Percentiles rank a stretch among this genome's conserved stretches.
These are phyloP conservation scores for Orchesella cincta DNA, from an alignment of 1,140 invertebrate genomes.

Conservation along the genomic window DNA sequence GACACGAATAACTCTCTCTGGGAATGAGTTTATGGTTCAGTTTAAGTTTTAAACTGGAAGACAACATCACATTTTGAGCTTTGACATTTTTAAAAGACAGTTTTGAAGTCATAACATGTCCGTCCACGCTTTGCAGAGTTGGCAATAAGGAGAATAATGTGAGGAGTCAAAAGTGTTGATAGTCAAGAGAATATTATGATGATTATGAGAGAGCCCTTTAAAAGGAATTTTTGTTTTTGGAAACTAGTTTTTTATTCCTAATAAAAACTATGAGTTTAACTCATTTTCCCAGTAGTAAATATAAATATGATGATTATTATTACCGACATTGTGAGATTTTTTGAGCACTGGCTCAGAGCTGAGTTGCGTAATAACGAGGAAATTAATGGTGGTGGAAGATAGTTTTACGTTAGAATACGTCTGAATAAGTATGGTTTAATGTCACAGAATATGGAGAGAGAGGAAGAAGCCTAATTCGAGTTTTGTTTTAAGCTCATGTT, in stretches of 20 bases:
- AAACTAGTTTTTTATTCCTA: conserved; percentile 2
- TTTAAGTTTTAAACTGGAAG: too few relatives aligned
- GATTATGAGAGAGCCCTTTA: background rate
- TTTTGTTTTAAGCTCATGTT: background rate
- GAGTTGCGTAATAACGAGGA: conserved; percentile 9
- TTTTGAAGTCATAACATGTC: conserved; percentile 2
- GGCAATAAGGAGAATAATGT: background rate
- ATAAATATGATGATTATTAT: background rate
- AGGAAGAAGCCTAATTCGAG: background rate
- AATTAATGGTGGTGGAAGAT: background rate
- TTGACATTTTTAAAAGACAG: background rate
- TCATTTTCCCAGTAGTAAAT: background rate
- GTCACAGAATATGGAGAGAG: background rate
- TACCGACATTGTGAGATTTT: background rate
- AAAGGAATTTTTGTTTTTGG: conserved; percentile 5
- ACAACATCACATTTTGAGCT: background rate
- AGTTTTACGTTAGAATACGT: too few relatives aligned
- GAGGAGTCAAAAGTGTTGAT: conserved; percentile 11
- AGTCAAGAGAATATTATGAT: too few relatives aligned
- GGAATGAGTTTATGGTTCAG: too few relatives aligned
- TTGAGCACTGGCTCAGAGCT: background rate
- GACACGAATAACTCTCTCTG: too few relatives aligned
- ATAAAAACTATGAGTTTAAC: background rate
- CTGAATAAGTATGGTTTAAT: background rate
- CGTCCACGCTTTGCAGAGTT: too few relatives aligned